Conservation (phyloP, 2,888 invertebrate genomes). For the Steromphala cineraria region DNA sequence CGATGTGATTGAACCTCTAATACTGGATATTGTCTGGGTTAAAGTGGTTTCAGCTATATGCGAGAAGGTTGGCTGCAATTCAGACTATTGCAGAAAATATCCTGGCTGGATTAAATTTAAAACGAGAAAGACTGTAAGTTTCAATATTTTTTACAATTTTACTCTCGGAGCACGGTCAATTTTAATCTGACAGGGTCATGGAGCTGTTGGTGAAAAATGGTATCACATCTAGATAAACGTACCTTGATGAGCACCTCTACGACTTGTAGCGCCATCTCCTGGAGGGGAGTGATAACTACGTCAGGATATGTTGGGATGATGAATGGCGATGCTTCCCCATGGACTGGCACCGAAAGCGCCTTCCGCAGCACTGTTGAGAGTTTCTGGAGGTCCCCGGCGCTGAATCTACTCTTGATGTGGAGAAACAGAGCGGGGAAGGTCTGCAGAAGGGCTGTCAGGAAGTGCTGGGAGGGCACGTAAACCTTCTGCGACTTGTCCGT, state of each 20-base stretch:
- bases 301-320: conserved; percentile 87
- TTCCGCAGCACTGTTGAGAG: conserved; percentile 87
- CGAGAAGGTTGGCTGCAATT: too few relatives aligned
- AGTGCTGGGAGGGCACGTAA: conserved; percentile 93
- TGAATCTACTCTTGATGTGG: conserved; percentile 85
- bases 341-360: conserved; percentile 87
- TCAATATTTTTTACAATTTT: too few relatives aligned
- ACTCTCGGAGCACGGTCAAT: too few relatives aligned
- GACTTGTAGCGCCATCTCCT: conserved; percentile 89
- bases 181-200: too few relatives aligned
- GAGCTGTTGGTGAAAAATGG: too few relatives aligned
- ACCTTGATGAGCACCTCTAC: conserved; percentile 92
- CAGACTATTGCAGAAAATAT: too few relatives aligned
- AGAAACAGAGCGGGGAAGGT: conserved; percentile 96
- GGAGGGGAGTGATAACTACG: conserved; percentile 83
- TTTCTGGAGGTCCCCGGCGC: conserved; percentile 83
- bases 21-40: too few relatives aligned
- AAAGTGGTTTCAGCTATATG: too few relatives aligned
- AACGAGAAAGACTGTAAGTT: too few relatives aligned
- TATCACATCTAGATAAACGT: too few relatives aligned
- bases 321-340: conserved; percentile 88
- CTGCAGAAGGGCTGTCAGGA: conserved; percentile 94
- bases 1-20: too few relatives aligned
- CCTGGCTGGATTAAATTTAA: too few relatives aligned
- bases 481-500: conserved; percentile 69